Evolutionary conservation across 2,888 invertebrate species (phyloP), one percentile per base, ranked within the genome.

Genomic region (Tetramorium bicarinatum): DNA sequence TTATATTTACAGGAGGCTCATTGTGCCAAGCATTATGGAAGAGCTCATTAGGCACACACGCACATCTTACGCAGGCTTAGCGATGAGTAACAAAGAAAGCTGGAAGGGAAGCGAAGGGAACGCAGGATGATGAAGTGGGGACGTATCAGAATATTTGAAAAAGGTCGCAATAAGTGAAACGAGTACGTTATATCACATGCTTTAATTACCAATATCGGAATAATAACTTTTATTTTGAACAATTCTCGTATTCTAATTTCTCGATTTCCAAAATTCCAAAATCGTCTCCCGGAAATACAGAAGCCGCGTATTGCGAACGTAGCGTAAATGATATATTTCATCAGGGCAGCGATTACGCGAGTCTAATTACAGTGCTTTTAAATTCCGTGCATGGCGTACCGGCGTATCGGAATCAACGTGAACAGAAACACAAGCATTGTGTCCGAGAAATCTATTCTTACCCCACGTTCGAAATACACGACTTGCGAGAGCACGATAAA

Each of bases 11-110:
- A 87, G 74, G 87, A 85, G 89, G 85, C 77, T 85, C 84, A 83
- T 79, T 90, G 90, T 89, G 90, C 89, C 88, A 90, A 90, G 90
- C 90, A 85, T 90, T 90, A 88, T 86, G 86, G 85, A 86, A 86
- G 86, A 89, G 90, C 87, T 88, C 83, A 87, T 82, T 88, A 90
- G 86, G 88, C 84, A 87, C 88, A 88, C 89, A 87, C 90, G 90
- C 87, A 81, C n/a, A 82, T 87, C 59, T 90, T 89, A 87, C 90
- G 89, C 89, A 90, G 89, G 90, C 90, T 87, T 87, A 89, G 90
- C 89, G 85, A 89, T 89, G 87, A 88, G 83, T 87, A 86, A 89
- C 89, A 90, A 86, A 88, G 81, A 88, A 90, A 90, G 90, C 90
- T 84, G 85, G 86, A 87, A 75, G 80, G 87, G 85, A 89, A 85